Percentiles rank a stretch among this genome's conserved stretches.
Evolutionary conservation across 2,888 invertebrate genomes (phyloP).

Genomic region (Caenorhabditis sulstoni): DNA sequence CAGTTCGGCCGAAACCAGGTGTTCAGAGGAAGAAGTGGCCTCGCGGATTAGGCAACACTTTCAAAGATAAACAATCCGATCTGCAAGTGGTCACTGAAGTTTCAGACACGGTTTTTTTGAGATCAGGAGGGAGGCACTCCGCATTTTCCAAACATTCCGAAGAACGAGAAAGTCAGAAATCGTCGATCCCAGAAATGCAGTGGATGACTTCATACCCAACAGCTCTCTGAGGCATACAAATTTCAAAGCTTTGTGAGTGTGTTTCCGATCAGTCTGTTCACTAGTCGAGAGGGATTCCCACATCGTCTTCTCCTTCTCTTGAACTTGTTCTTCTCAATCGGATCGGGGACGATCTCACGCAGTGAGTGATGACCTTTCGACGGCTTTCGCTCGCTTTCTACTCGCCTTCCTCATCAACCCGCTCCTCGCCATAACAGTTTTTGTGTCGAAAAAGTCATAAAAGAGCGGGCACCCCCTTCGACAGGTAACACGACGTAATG

Average conservation of each 20-base stretch:
- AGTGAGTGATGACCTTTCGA: conserved; percentile 21
- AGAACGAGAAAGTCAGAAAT: too few relatives aligned
- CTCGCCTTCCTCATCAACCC: not conserved
- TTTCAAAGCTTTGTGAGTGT: too few relatives aligned
- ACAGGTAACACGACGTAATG: conserved; percentile 39
- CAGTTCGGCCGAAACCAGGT: conserved; percentile 30
- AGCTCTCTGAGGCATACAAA: too few relatives aligned
- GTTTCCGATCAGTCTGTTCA: too few relatives aligned
- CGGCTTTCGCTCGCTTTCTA: conserved; percentile 11
- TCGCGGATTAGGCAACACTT: conserved; percentile 39
- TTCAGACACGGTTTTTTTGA: conserved; percentile 2
- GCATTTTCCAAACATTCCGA: too few relatives aligned
- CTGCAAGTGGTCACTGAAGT: conserved; percentile 7
- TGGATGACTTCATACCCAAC: too few relatives aligned
- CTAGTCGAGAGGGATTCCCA: not conserved
- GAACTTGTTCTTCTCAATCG: conserved; percentile 1
- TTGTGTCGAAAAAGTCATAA: conserved; percentile 38
- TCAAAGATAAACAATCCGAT: conserved; percentile 19
- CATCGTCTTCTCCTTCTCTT: conserved; percentile 12
- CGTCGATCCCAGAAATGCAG: too few relatives aligned
- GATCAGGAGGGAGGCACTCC: too few relatives aligned
- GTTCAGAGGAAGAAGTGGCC: conserved; percentile 17
- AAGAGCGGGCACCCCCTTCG: conserved; percentile 18
- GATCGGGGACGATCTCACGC: conserved; percentile 35
- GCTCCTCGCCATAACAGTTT: conserved; percentile 38